Conservation (phyloP, 2,113 vertebrate genomes). For the Oreocharis arfaki region DNA sequence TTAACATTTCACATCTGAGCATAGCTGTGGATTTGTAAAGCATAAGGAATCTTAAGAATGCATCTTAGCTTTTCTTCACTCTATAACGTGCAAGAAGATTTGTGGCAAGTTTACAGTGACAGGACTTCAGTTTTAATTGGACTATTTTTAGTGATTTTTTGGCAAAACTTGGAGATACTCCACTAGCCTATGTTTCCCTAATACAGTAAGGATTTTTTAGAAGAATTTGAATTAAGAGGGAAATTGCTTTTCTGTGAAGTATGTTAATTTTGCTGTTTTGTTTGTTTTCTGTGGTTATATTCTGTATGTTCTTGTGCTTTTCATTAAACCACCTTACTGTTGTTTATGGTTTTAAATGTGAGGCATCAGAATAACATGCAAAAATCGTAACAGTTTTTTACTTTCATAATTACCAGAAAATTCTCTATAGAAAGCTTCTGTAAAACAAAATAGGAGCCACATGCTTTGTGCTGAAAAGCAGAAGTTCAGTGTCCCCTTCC, state of each 20-base stretch:
- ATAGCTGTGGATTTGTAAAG: conserved; percentile 57
- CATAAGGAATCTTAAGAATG: conserved; percentile 58
- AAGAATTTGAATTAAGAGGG: neutral
- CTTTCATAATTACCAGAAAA: neutral
- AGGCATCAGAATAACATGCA: neutral
- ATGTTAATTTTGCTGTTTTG: neutral
- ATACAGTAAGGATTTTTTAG: neutral
- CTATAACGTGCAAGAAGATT: neutral
- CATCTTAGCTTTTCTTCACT: conserved; percentile 12
- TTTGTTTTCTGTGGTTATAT: neutral
- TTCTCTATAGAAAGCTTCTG: neutral
- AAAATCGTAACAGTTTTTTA: neutral
- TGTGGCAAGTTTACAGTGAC: neutral
- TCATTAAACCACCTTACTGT: neutral
- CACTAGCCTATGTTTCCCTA: neutral
- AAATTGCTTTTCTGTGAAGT: neutral
- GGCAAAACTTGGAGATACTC: neutral
- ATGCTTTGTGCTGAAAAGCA: neutral
- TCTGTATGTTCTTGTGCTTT: neutral
- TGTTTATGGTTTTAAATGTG: neutral
- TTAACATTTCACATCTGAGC: neutral
- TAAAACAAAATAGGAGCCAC: neutral
- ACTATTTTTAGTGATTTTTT: neutral
- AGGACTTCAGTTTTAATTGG: neutral
- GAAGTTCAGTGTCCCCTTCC: neutral